These are phyloP conservation scores for Boloria selene DNA, from an alignment of 2,888 invertebrate genomes.

Conservation along the genomic window DNA sequence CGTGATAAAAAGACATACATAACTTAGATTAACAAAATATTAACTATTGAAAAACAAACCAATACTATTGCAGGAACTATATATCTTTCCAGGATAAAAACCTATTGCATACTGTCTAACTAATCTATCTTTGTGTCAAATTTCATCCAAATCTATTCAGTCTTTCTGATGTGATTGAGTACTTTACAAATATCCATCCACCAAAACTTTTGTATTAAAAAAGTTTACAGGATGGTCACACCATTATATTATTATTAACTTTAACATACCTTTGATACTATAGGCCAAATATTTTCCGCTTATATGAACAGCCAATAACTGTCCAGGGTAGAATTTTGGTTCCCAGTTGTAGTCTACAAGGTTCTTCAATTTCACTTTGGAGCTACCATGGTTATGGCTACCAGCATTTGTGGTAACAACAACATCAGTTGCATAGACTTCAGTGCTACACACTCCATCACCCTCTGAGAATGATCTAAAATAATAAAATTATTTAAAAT, in stretches of 20 bases:
- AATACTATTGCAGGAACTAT: too few relatives aligned
- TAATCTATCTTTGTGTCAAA: too few relatives aligned
- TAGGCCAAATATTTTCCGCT: constrained; percentile 94
- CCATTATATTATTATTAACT: background rate
- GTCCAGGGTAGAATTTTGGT: constrained; percentile 91
- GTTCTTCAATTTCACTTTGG: constrained; percentile 94
- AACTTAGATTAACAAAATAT: background rate
- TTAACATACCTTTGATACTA: constrained; percentile 90
- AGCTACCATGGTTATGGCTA: constrained; percentile 90
- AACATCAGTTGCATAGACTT: constrained; percentile 84
- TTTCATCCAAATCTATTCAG: too few relatives aligned
- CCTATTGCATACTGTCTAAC: too few relatives aligned
- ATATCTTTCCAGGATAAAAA: too few relatives aligned
- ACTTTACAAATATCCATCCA: too few relatives aligned
- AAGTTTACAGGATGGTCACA: too few relatives aligned
- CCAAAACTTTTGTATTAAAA: too few relatives aligned
- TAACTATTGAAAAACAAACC: too few relatives aligned
- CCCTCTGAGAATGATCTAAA: constrained; percentile 82
- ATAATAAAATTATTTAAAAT: background rate
- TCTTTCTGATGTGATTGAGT: too few relatives aligned
- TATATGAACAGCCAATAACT: constrained; percentile 93
- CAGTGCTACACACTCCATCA: constrained; percentile 82
- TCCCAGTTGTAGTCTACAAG: constrained; percentile 98
- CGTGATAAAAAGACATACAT: constrained; percentile 18
- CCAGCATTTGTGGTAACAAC: constrained; percentile 87